Evolutionary conservation across 2,113 vertebrate species (phyloP).

Genomic region (Lophius piscatorius): DNA sequence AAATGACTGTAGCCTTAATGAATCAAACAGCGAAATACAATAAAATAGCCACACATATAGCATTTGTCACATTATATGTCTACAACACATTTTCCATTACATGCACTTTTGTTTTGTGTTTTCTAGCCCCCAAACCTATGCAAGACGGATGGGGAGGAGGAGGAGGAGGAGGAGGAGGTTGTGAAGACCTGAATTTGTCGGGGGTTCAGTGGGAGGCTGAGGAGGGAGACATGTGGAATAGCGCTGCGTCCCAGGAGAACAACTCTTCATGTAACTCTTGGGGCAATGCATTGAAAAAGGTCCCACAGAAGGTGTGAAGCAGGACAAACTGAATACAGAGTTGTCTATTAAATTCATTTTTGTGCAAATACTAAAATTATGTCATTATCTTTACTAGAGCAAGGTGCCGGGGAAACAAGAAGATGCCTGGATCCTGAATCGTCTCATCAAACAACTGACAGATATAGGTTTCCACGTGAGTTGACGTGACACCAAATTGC

Average conservation of each 20-base stretch:
- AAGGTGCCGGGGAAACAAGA: slow-evolving; percentile 93
- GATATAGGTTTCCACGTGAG: slow-evolving; percentile 99
- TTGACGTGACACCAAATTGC: slow-evolving; percentile 33
- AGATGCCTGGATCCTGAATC: slow-evolving; percentile 95
- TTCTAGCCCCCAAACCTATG: slow-evolving; percentile 95
- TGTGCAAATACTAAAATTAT: slow-evolving; percentile 5
- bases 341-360: neutral
- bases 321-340: neutral
- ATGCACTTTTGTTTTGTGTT: slow-evolving; percentile 15
- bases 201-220: slow-evolving; percentile 93
- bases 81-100: neutral
- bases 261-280: slow-evolving; percentile 94
- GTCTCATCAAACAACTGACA: slow-evolving; percentile 96
- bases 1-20: too few relatives aligned
- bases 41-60: neutral
- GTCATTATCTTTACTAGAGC: slow-evolving; percentile 56
- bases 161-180: slow-evolving; percentile 93
- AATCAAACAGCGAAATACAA: too few relatives aligned
- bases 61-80: neutral
- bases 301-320: slow-evolving; percentile 86
- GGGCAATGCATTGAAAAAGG: slow-evolving; percentile 91
- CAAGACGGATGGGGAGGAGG: slow-evolving; percentile 97
- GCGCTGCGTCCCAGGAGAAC: slow-evolving; percentile 90
- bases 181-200: slow-evolving; percentile 88
- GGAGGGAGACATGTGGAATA: slow-evolving; percentile 95